Evolutionary conservation across 2,113 vertebrate species (phyloP).

Genomic region (Grammomys surdaster): DNA sequence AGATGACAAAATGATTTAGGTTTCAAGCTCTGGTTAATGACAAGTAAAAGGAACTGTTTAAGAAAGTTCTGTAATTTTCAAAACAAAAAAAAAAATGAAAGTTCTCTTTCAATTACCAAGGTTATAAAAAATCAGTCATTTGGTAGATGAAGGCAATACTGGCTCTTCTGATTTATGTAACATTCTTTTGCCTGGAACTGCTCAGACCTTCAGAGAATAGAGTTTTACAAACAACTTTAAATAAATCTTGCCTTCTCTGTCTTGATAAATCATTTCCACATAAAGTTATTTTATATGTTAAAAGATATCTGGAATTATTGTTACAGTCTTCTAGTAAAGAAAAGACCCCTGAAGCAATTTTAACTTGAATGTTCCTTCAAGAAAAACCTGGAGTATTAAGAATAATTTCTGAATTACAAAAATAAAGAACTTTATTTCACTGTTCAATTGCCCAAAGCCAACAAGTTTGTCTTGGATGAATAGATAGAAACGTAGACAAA

Average conservation of each 20-base stretch:
- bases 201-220: background rate
- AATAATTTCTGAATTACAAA: background rate
- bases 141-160: background rate
- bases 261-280: background rate
- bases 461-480: background rate
- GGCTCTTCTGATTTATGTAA: background rate
- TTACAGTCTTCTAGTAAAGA: background rate
- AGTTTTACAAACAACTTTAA: background rate
- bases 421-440: background rate
- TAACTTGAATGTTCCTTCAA: background rate
- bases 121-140: background rate
- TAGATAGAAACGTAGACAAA: background rate
- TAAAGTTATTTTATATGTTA: background rate
- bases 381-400: background rate
- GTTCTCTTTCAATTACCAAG: constrained; percentile 31
- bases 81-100: background rate
- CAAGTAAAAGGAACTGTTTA: constrained; percentile 3
- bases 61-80: constrained; percentile 33
- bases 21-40: background rate
- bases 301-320: background rate
- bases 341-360: background rate
- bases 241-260: background rate
- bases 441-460: background rate
- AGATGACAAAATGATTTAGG: background rate
- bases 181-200: background rate